Percentiles rank a stretch among this genome's conserved stretches.
Evolutionary conservation across 2,113 vertebrate species (phyloP).

Genomic region (Rhagologus leucostigma): DNA sequence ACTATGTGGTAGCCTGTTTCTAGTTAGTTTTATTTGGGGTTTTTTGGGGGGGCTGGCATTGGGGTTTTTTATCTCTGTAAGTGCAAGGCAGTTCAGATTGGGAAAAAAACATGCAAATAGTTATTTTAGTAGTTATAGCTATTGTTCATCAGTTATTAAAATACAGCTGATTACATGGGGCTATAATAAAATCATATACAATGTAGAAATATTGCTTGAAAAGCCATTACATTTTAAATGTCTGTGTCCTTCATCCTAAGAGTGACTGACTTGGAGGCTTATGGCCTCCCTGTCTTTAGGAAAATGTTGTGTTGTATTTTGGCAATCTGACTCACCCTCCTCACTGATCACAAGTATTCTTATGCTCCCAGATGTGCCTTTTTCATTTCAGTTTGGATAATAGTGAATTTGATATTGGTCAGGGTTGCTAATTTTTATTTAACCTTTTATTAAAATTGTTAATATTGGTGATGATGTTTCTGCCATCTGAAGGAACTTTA

Average conservation of each 20-base stretch:
- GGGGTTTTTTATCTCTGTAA: neutral
- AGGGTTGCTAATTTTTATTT: neutral
- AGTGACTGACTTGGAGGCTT: neutral
- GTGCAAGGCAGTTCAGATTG: neutral
- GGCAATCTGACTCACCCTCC: neutral
- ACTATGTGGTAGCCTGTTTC: neutral
- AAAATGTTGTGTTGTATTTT: neutral
- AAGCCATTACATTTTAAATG: neutral
- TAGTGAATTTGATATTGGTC: neutral
- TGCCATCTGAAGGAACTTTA: neutral
- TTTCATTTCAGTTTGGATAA: neutral
- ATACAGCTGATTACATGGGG: neutral
- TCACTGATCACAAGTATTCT: neutral
- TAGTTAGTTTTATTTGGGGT: neutral
- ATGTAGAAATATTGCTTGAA: neutral
- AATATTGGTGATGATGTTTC: neutral
- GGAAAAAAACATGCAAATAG: neutral
- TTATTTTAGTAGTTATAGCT: neutral
- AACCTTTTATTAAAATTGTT: neutral
- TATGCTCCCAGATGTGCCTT: neutral
- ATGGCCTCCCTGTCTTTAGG: neutral
- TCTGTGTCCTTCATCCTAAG: neutral
- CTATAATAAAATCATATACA: neutral
- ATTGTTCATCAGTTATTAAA: neutral
- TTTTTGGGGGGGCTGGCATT: neutral